These are phyloP conservation scores for Cyanistes caeruleus DNA, from an alignment of 2,113 vertebrate genomes.

Conservation along the genomic window DNA sequence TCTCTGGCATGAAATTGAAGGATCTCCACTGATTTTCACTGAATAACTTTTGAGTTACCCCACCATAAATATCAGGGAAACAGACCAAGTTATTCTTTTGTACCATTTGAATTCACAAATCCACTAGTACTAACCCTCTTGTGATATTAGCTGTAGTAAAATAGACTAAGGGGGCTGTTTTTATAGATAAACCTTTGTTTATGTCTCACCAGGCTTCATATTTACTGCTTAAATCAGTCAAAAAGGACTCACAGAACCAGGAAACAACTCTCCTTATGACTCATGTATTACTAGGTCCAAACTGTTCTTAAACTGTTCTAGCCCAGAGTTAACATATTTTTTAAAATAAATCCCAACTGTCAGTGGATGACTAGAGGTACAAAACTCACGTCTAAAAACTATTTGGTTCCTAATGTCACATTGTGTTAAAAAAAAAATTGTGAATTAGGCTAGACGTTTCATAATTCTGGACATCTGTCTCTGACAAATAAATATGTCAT, in stretches of 20 bases:
- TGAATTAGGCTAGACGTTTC: neutral
- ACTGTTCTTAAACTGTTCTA: neutral
- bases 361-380: neutral
- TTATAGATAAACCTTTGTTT: neutral
- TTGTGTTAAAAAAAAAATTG: neutral
- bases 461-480: neutral
- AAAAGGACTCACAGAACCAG: neutral
- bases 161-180: neutral
- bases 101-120: neutral
- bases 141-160: neutral
- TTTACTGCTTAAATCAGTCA: neutral
- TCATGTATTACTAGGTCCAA: slow-evolving; percentile 4
- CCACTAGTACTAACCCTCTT: neutral
- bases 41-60: neutral
- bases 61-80: neutral
- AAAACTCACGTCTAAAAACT: neutral
- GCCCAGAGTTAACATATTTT: neutral
- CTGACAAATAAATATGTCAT: slow-evolving; percentile 8
- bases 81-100: neutral
- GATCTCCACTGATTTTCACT: neutral
- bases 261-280: neutral
- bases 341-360: slow-evolving; percentile 12
- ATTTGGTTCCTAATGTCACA: neutral
- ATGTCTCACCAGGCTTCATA: neutral
- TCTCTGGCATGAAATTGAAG: neutral